A percentile compares a stretch with the other conserved stretches of the same genome.
phyloP scores from a whole-genome alignment of 2,113 vertebrate species.

The Apaloderma vittatum region DNA sequence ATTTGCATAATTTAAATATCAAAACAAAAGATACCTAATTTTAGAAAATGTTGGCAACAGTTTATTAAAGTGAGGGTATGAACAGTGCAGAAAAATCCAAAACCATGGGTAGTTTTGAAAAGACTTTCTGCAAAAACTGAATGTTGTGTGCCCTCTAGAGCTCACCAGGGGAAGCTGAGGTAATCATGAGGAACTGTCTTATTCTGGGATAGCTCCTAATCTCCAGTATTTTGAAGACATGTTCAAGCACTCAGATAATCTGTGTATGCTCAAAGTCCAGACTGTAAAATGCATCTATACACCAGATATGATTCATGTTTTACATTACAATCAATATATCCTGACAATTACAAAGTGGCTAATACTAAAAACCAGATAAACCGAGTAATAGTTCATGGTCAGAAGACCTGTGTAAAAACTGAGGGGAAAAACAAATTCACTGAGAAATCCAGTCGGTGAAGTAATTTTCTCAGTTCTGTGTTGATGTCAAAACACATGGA shows the following conservation, averaged over 20 bases:
- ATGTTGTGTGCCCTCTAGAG: constrained; percentile 33
- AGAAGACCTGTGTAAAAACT: background rate
- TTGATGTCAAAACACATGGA: background rate
- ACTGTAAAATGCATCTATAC: background rate
- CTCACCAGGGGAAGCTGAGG: background rate
- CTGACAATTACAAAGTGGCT: background rate
- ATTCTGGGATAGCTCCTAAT: background rate
- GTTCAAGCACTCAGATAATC: background rate
- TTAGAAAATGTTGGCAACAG: background rate
- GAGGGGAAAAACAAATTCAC: background rate
- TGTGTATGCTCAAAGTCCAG: background rate
- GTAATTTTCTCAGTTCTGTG: background rate
- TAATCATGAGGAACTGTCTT: background rate
- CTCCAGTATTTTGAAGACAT: fast-evolving
- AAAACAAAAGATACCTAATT: background rate
- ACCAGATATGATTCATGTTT: background rate
- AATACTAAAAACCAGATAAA: background rate
- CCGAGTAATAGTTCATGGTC: background rate
- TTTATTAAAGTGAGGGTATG: background rate
- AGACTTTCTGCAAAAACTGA: background rate
- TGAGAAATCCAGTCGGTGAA: background rate
- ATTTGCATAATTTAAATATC: background rate
- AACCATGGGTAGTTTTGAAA: background rate
- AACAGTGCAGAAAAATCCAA: background rate
- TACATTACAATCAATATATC: background rate